Percentiles rank a stretch among this genome's conserved stretches.
Conservation (phyloP, 2,113 vertebrate genomes). For the Ptyas mucosa region DNA sequence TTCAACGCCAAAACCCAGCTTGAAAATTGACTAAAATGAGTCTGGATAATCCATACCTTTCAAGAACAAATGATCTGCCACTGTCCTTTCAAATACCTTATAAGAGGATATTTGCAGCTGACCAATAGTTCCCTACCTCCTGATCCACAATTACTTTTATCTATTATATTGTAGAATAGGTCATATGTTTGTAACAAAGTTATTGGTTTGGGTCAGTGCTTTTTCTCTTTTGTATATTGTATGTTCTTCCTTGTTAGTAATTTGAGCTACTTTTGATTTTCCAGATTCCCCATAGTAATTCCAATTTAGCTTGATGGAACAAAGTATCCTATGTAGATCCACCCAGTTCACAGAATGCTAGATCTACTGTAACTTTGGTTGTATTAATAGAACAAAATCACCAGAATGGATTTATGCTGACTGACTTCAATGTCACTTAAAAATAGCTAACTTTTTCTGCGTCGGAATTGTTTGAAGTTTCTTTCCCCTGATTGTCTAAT, state of each 20-base stretch:
- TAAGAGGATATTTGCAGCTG: background rate
- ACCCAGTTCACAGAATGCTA: background rate
- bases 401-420: background rate
- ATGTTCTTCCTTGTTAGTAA: background rate
- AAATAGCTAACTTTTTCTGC: background rate
- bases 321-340: background rate
- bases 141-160: background rate
- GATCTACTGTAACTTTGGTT: background rate
- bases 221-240: background rate
- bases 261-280: background rate
- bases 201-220: background rate
- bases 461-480: background rate
- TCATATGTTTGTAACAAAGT: background rate
- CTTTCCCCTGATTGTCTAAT: background rate
- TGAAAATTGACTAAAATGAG: background rate
- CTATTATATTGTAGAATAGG: background rate
- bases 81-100: background rate
- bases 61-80: background rate
- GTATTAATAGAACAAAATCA: background rate
- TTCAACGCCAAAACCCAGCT: background rate
- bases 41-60: background rate
- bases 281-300: background rate
- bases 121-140: background rate
- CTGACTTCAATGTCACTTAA: background rate
- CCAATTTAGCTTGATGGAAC: background rate